Conservation (phyloP, 1,140 invertebrate genomes). For the roundworm (Caenorhabditis elegans) region WBcel235 BX284606.5:176501-177000, state of each 20-base stretch:
- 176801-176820: neutral
- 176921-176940: neutral
- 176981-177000: too few species aligned
- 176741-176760: neutral
- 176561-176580: neutral
- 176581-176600: neutral
- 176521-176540: neutral
- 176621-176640: neutral
- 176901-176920: neutral
- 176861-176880: neutral
- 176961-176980: neutral
- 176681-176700: neutral
- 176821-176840: slow-evolving; percentile 14
- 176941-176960: neutral
- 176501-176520: neutral
- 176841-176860: too few species aligned
- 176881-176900: neutral
- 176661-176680: neutral
- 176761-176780: too few species aligned
- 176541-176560: neutral
- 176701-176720: neutral
- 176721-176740: neutral
- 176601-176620: neutral
- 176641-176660: slow-evolving; percentile 1
- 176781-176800: too few species aligned